Evolutionary conservation across 1,140 invertebrate species (phyloP).

Genomic region (Sipha flava): DNA sequence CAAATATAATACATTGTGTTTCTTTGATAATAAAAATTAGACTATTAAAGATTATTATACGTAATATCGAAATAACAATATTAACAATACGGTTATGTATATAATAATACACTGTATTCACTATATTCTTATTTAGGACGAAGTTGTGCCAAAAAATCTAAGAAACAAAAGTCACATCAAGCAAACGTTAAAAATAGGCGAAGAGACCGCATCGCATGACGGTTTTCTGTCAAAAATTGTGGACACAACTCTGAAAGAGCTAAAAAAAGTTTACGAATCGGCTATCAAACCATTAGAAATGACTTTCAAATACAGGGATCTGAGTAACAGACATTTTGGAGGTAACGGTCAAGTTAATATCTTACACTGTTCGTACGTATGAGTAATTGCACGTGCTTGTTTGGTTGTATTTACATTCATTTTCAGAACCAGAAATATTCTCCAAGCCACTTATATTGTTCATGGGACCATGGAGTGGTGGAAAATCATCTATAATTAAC

Average conservation of each 20-base stretch:
- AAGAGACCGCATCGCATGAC: slow-evolving; percentile 52
- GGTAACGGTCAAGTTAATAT: slow-evolving; percentile 43
- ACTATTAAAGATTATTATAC: no score
- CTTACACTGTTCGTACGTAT: neutral
- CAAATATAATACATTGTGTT: neutral
- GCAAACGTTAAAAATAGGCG: slow-evolving; percentile 68
- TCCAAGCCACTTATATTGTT: slow-evolving; percentile 86
- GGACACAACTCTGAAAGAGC: slow-evolving; percentile 68
- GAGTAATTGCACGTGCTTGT: neutral
- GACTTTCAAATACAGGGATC: slow-evolving; percentile 82
- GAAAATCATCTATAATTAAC: slow-evolving; percentile 89
- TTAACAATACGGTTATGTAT: no score
- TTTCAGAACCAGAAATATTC: slow-evolving; percentile 82
- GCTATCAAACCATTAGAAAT: slow-evolving; percentile 83
- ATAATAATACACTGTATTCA: slow-evolving; percentile 28
- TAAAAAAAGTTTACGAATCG: slow-evolving; percentile 78
- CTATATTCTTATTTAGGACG: slow-evolving; percentile 50
- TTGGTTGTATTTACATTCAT: slow-evolving; percentile 3
- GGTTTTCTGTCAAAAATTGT: slow-evolving; percentile 56
- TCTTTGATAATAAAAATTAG: no score
- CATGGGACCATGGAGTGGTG: slow-evolving; percentile 92
- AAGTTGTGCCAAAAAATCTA: slow-evolving; percentile 64
- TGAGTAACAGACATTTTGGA: slow-evolving; percentile 85
- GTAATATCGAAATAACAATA: no score
- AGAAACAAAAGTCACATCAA: slow-evolving; percentile 70